These are phyloP conservation scores for Mohoua ochrocephala DNA, from an alignment of 2,113 vertebrate species.

Conservation along the genomic window DNA sequence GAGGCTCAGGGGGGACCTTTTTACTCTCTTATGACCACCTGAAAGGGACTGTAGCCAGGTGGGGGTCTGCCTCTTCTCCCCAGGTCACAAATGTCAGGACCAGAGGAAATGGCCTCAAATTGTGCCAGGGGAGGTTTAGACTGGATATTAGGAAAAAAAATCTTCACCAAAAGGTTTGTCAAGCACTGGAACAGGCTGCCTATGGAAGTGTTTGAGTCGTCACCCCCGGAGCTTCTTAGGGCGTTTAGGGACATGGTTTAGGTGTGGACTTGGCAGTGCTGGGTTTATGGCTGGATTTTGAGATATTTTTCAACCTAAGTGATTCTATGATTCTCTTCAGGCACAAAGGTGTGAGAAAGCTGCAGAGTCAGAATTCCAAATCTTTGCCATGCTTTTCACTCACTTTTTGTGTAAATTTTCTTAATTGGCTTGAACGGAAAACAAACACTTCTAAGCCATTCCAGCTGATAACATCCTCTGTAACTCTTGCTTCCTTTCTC, in stretches of 20 bases:
- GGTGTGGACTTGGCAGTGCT: neutral
- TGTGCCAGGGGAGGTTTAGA: neutral
- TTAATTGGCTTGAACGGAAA: neutral
- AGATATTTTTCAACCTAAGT: neutral
- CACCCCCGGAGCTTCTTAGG: neutral
- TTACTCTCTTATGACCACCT: neutral
- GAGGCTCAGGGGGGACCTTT: neutral
- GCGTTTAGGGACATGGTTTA: neutral
- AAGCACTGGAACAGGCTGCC: neutral
- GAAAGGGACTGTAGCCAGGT: neutral
- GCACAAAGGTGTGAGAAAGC: neutral
- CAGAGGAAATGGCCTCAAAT: neutral
- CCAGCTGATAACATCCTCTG: neutral
- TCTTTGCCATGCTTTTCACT: neutral
- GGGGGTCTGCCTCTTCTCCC: accelerated
- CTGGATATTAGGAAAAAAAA: neutral
- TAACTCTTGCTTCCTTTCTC: neutral
- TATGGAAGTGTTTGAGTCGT: too few relatives aligned
- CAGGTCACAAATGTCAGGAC: neutral
- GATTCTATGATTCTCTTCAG: neutral
- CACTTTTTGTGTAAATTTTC: neutral
- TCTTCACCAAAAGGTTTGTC: neutral
- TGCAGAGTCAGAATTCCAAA: neutral
- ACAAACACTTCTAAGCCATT: neutral
- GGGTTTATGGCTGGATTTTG: neutral